Base-by-base conservation (phyloP, 2,888 invertebrate species). In the Ceraclea dissimilis region DNA sequence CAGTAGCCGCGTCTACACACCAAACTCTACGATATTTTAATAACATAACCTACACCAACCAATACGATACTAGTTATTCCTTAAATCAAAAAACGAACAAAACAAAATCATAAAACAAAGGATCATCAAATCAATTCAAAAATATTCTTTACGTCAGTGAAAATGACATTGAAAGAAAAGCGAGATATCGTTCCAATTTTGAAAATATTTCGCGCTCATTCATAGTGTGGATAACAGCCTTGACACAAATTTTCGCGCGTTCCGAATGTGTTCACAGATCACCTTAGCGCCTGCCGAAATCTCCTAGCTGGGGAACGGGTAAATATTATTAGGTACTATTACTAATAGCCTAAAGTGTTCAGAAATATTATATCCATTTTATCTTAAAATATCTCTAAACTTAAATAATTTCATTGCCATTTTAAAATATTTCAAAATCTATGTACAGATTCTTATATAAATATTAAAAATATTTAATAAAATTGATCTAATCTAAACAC, bases 231-330 rank as follows among this genome's bases (percentile, higher is more conserved):
- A 53, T 33, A 57, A 53, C 48, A 58, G 57, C 59, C 59, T 59
- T 59, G 59, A 59, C 59, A 59, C 47, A 51, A 51, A 54, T 57
- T 59, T 59, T 57, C 54, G 56, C 65, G 48, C 67, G 66, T 58
- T 64, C 63, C 51, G 64, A 39, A 10, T 21, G 13, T 22, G 33
- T 17, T 26, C 18, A 18, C 11, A 39, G 26, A 26, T 26, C 26
- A 26, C 26, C 26, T 26, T 26, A 26, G 26, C 50, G 21, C 26
- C 26, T 26, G 26, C 26, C 26, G n/a, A 26, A 26, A 26, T 26
- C 26, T 26, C 26, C 5, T 26, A 6, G 26, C 10, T 6, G 4
- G 26, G 26, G 10, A 26, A 26, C 10, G 26, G 26, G 10, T 26
- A 26, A 26, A 26, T 26, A 26, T 6, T 26, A 26, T 6, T 26